phyloP scores from a whole-genome alignment of 2,113 vertebrate species.

The Anser cygnoides region DNA sequence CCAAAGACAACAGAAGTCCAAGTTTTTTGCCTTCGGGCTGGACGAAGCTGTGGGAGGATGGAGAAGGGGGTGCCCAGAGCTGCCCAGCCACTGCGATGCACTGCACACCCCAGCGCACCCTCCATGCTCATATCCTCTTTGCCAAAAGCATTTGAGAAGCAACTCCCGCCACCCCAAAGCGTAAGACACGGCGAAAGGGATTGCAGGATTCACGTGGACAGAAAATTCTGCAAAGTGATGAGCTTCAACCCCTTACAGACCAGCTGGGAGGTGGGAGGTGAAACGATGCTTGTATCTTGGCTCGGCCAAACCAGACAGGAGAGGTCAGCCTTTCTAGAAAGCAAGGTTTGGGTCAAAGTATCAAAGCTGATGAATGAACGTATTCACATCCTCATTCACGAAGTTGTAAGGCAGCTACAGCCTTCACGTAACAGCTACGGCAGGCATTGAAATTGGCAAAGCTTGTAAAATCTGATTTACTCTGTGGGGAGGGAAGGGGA shows the following conservation, averaged over 20 bases:
- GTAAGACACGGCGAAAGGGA: neutral
- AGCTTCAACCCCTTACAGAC: neutral
- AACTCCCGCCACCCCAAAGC: neutral
- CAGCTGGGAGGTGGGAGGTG: neutral
- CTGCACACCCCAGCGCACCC: neutral
- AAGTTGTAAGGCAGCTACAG: neutral
- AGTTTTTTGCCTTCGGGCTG: neutral
- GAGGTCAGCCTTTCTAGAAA: neutral
- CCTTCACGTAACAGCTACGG: neutral
- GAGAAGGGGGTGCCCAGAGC: neutral
- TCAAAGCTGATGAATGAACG: neutral
- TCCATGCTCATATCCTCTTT: neutral
- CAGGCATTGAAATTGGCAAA: neutral
- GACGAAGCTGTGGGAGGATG: neutral
- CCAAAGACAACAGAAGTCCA: neutral
- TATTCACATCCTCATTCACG: constrained; percentile 15
- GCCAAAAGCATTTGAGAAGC: neutral
- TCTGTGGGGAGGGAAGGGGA: neutral
- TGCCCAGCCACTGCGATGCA: neutral
- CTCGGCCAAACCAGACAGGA: neutral
- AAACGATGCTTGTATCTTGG: neutral
- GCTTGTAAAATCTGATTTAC: constrained; percentile 20
- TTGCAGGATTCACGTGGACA: neutral
- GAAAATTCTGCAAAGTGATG: neutral
- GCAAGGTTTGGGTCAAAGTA: neutral